These are phyloP conservation scores for Hybognathus amarus DNA, from an alignment of 2,797 vertebrate species.

Conservation along the genomic window DNA sequence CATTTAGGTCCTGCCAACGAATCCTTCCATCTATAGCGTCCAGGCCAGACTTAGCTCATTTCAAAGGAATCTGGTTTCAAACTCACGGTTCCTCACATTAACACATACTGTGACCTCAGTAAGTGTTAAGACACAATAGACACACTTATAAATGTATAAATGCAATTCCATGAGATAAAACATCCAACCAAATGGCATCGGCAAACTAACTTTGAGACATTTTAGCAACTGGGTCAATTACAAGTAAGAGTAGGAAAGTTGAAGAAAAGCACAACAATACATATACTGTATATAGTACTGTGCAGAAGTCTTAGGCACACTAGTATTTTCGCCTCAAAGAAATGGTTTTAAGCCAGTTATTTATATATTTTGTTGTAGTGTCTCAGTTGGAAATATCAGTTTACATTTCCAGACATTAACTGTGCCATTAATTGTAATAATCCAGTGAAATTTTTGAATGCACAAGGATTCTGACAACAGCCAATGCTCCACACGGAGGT, in stretches of 20 bases:
- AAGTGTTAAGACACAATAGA: not conserved
- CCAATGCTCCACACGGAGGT: too few relatives aligned
- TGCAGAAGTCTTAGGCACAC: too few relatives aligned
- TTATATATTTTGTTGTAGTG: too few relatives aligned
- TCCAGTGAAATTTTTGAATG: too few relatives aligned
- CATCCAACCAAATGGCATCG: not conserved
- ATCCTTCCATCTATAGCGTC: conserved; percentile 76
- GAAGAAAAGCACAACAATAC: too few relatives aligned
- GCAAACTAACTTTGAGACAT: not conserved
- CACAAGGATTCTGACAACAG: too few relatives aligned
- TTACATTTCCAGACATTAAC: too few relatives aligned
- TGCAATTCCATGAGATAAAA: not conserved
- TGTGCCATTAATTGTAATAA: too few relatives aligned
- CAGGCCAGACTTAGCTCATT: conserved; percentile 71
- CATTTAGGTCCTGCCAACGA: conserved; percentile 70
- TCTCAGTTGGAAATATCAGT: too few relatives aligned
- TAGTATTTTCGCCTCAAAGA: too few relatives aligned
- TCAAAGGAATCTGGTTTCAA: conserved; percentile 70
- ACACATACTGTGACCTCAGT: conserved; percentile 50
- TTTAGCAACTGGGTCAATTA: not conserved
- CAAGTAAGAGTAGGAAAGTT: not conserved
- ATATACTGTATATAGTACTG: too few relatives aligned
- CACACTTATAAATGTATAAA: not conserved
- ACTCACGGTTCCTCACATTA: conserved; percentile 69
- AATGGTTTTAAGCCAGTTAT: too few relatives aligned